These are phyloP conservation scores for Cyanoliseus patagonus DNA, from an alignment of 2,113 vertebrate genomes.

Conservation along the genomic window DNA sequence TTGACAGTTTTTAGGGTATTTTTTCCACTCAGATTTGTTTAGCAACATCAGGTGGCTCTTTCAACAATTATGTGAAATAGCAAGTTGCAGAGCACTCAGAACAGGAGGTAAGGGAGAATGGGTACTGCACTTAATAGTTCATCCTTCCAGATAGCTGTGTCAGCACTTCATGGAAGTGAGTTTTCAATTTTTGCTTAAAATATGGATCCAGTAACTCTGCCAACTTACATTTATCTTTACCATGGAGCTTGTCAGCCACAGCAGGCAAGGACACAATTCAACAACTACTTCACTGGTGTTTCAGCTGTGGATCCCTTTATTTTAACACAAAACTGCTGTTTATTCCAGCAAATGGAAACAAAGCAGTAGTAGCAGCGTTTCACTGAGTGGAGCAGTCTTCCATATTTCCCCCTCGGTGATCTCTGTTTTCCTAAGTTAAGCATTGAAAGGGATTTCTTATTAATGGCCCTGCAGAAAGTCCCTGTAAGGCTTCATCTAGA, in stretches of 20 bases:
- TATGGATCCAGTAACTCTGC: constrained; percentile 19
- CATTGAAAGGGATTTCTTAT: not conserved
- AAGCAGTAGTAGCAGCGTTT: not conserved
- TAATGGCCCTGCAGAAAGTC: not conserved
- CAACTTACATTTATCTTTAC: constrained; percentile 59
- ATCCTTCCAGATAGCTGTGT: not conserved
- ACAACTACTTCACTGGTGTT: not conserved
- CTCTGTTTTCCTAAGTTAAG: not conserved
- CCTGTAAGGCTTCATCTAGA: not conserved
- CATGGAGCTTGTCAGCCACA: not conserved
- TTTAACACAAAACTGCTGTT: not conserved
- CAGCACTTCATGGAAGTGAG: not conserved
- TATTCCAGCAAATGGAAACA: not conserved
- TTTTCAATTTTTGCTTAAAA: constrained; percentile 72
- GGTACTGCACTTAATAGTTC: not conserved
- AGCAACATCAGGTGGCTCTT: not conserved
- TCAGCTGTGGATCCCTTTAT: not conserved
- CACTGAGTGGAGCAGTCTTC: not conserved
- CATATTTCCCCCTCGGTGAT: not conserved
- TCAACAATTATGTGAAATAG: not conserved
- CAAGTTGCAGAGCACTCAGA: not conserved
- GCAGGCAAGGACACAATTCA: not conserved
- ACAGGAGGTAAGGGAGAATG: not conserved
- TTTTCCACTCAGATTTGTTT: not conserved
- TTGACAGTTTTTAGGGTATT: not conserved